These are phyloP conservation scores for Cyclina sinensis DNA, from an alignment of 1,140 invertebrate species.

Conservation along the genomic window DNA sequence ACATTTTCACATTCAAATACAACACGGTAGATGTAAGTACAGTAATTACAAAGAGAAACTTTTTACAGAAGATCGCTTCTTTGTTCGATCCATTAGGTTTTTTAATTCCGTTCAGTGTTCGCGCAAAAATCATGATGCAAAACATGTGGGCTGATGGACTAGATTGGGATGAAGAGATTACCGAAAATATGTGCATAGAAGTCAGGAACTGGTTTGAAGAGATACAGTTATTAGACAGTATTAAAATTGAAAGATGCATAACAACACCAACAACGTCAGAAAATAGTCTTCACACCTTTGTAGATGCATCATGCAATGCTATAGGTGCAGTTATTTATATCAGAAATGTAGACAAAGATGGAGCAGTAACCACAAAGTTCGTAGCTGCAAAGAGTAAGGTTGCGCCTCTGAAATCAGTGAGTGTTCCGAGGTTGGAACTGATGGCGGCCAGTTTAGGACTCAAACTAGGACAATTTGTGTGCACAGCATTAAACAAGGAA, in stretches of 20 bases:
- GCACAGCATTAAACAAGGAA: neutral
- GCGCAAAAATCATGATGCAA: conserved; percentile 51
- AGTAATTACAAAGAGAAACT: conserved; percentile 27
- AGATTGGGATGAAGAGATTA: conserved; percentile 41
- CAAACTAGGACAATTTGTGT: neutral
- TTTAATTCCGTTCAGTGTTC: conserved; percentile 15
- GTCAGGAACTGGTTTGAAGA: conserved; percentile 18
- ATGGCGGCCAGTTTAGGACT: conserved; percentile 7
- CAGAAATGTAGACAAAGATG: neutral
- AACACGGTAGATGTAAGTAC: neutral
- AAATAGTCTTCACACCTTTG: neutral
- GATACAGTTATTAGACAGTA: too few species aligned
- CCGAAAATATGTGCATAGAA: neutral
- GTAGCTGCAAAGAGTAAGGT: conserved; percentile 29
- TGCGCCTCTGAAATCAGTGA: conserved; percentile 14
- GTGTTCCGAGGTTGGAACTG: conserved; percentile 40
- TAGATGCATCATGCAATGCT: conserved; percentile 8
- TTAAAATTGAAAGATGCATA: neutral
- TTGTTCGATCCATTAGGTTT: conserved; percentile 51
- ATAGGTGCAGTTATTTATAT: conserved; percentile 20
- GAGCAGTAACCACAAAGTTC: neutral
- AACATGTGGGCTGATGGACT: conserved; percentile 13
- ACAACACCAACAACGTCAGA: too few species aligned
- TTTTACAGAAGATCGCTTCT: conserved; percentile 44
- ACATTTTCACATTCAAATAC: conserved; percentile 39